Conservation (phyloP, 1,140 invertebrate species). For the Maniola jurtina region DNA sequence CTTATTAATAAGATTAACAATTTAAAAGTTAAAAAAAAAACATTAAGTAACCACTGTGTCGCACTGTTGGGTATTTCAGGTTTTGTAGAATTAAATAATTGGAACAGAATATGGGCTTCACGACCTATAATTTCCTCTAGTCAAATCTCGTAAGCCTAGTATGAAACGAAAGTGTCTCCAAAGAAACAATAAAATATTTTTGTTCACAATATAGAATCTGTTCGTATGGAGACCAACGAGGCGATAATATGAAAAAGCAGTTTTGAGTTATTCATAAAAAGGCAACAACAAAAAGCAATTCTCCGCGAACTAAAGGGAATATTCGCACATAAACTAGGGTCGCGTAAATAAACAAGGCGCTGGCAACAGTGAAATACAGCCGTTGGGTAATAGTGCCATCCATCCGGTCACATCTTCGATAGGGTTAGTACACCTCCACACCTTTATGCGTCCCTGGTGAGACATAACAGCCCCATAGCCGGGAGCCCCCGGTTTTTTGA, state of each 20-base stretch:
- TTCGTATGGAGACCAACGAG: too few relatives aligned
- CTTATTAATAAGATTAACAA: too few relatives aligned
- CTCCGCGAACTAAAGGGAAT: conserved; percentile 26
- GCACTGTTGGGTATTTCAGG: too few relatives aligned
- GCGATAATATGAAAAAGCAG: not conserved
- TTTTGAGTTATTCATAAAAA: conserved; percentile 14
- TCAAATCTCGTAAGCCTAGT: too few relatives aligned
- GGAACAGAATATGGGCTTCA: too few relatives aligned
- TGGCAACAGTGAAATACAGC: conserved; percentile 53
- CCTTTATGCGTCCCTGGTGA: conserved; percentile 74
- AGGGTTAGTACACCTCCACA: conserved; percentile 74
- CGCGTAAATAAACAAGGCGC: conserved; percentile 70
- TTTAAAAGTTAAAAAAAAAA: too few relatives aligned
- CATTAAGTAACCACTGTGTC: too few relatives aligned
- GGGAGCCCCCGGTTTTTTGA: conserved; percentile 71
- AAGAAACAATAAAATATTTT: too few relatives aligned
- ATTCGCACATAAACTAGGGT: conserved; percentile 66
- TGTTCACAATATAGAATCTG: too few relatives aligned
- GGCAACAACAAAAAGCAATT: conserved; percentile 31
- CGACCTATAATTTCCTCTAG: too few relatives aligned
- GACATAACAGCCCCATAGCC: conserved; percentile 63
- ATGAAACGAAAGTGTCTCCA: too few relatives aligned
- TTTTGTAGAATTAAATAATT: too few relatives aligned
- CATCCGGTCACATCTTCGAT: conserved; percentile 74
- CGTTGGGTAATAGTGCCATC: conserved; percentile 70